These are phyloP conservation scores for Actinia equina DNA, from an alignment of 64 coral and sea anemone species.

Conservation along the genomic window DNA sequence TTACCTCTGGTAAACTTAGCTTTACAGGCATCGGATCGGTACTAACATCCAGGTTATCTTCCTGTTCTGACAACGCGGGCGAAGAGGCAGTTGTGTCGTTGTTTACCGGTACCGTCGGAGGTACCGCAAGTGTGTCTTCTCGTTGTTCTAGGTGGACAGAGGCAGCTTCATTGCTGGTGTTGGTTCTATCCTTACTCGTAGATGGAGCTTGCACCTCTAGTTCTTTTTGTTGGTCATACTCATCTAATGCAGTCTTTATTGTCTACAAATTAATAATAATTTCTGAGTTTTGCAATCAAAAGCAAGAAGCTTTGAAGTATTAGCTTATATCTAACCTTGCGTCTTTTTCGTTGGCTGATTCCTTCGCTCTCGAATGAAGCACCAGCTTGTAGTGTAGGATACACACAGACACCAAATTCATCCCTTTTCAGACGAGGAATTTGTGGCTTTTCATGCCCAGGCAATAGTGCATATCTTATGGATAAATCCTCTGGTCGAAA, in stretches of 20 bases:
- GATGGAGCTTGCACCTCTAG: neutral
- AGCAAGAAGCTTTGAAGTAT: neutral
- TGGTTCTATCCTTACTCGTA: neutral
- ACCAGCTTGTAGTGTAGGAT: constrained; percentile 17
- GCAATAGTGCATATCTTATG: constrained; percentile 1
- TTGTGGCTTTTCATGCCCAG: constrained; percentile 2
- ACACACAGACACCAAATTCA: constrained; percentile 21
- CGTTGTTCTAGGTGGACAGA: neutral
- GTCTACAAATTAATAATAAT: neutral
- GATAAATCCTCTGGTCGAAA: constrained; percentile 23
- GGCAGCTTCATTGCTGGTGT: neutral
- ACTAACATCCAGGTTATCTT: neutral
- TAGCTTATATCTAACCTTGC: constrained; percentile 29
- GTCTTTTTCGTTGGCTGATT: constrained; percentile 1
- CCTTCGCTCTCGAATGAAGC: neutral
- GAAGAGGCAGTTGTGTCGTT: neutral
- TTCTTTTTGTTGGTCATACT: neutral
- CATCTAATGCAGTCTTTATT: neutral
- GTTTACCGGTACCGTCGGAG: neutral
- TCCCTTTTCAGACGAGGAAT: constrained; percentile 24
- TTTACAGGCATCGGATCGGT: neutral
- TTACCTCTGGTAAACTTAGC: neutral
- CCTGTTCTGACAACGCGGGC: neutral
- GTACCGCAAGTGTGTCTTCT: neutral
- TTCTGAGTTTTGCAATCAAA: neutral